phyloP scores from a whole-genome alignment of 2,113 vertebrate genomes.

The Procavia capensis region DNA sequence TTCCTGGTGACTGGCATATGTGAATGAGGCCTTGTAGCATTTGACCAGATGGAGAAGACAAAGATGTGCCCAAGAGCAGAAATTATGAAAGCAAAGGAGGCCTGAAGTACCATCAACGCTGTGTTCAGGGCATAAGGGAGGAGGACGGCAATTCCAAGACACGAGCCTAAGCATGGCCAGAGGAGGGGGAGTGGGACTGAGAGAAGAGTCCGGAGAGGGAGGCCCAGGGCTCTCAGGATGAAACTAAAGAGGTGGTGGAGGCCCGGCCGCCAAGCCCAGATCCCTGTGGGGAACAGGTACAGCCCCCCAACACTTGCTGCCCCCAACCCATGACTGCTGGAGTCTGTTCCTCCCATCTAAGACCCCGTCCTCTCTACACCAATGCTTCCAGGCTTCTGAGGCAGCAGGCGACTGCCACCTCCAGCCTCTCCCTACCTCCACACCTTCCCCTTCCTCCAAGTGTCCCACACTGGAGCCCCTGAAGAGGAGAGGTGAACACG shows the following conservation, averaged over 20 bases:
- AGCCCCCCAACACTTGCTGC: background rate
- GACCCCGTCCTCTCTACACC: background rate
- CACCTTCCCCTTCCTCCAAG: background rate
- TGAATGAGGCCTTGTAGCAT: background rate
- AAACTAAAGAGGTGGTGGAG: background rate
- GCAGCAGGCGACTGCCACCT: fast-evolving
- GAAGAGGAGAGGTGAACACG: background rate
- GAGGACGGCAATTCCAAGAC: background rate
- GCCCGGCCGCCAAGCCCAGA: background rate
- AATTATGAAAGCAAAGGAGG: background rate
- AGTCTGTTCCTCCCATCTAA: fast-evolving
- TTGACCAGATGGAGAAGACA: background rate
- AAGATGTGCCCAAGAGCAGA: background rate
- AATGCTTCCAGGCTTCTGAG: background rate
- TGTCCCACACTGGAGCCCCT: background rate
- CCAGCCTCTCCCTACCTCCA: background rate
- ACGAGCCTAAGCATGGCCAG: background rate
- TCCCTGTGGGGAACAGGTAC: background rate
- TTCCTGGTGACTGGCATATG: background rate
- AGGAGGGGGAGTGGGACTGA: fast-evolving
- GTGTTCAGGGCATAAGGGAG: background rate
- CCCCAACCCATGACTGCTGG: background rate
- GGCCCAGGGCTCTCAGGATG: background rate
- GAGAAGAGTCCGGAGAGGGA: background rate
- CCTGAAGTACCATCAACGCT: background rate